phyloP scores from a whole-genome alignment of 2,113 vertebrate species.

The Stictonetta naevosa region DNA sequence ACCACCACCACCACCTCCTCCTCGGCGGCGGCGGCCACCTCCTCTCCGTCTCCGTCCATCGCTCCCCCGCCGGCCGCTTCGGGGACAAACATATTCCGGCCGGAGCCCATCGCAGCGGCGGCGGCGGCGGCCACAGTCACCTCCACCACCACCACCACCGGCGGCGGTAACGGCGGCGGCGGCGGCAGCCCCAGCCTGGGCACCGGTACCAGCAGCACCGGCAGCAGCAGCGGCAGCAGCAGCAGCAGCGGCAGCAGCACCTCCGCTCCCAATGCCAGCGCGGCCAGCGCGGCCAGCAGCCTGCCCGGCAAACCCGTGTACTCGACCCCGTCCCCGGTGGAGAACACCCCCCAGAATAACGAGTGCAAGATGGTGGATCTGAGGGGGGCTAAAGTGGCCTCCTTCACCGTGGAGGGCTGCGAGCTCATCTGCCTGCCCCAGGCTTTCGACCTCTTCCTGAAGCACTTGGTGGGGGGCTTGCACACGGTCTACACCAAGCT shows the following conservation, averaged over 20 bases:
- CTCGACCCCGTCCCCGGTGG: constrained; percentile 97
- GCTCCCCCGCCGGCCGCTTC: constrained; percentile 74
- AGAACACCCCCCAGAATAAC: constrained; percentile 99
- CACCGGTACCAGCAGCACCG: no score
- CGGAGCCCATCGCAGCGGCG: constrained; percentile 81
- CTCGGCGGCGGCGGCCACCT: constrained; percentile 82
- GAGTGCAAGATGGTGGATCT: constrained; percentile 99
- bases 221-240: neutral
- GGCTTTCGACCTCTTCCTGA: constrained; percentile 98
- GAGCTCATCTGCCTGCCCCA: constrained; percentile 99
- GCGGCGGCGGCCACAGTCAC: constrained; percentile 49
- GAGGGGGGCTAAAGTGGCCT: constrained; percentile 95
- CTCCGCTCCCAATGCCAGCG: constrained; percentile 81
- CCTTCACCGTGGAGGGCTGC: constrained; percentile 96
- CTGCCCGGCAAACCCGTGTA: constrained; percentile 93
- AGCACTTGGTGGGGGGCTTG: constrained; percentile 97
- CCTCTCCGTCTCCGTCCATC: constrained; percentile 88
- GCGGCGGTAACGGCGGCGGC: neutral
- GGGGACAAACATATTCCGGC: constrained; percentile 88
- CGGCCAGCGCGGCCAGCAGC: constrained; percentile 61
- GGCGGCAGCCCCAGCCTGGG: neutral
- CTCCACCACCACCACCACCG: constrained; percentile 6
- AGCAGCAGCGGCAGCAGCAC: constrained; percentile 69
- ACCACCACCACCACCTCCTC: constrained; percentile 79
- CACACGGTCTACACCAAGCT: constrained; percentile 99